Evolutionary conservation across 2,797 vertebrate genomes (phyloP).

Genomic region (Eospalax fontanierii): DNA sequence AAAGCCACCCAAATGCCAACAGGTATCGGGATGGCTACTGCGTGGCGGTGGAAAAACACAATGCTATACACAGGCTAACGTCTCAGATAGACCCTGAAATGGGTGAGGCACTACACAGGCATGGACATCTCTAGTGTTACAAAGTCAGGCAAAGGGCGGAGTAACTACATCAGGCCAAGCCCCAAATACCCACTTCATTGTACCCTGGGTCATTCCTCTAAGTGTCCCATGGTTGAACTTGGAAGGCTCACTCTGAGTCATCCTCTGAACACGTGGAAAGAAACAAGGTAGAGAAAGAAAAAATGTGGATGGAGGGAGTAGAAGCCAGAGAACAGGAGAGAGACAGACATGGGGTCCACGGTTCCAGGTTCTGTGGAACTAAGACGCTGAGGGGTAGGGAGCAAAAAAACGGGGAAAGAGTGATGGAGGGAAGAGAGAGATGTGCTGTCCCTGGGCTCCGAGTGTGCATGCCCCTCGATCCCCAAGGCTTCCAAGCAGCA

Average conservation of each 20-base stretch:
- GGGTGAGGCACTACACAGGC: background rate
- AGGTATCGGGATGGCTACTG: background rate
- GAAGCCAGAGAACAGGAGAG: background rate
- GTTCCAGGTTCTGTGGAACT: background rate
- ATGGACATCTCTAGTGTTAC: background rate
- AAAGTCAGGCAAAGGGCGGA: background rate
- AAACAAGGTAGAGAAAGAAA: background rate
- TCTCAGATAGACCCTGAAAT: background rate
- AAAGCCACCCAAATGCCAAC: background rate
- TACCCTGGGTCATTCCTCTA: background rate
- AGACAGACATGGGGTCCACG: background rate
- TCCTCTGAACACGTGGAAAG: background rate
- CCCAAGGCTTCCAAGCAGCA: constrained; percentile 74
- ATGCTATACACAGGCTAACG: background rate
- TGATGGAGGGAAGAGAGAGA: accelerated
- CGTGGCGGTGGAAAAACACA: background rate
- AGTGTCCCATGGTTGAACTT: background rate
- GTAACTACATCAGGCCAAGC: background rate
- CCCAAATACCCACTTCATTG: background rate
- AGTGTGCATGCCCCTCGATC: background rate
- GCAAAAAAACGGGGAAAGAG: background rate
- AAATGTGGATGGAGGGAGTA: background rate
- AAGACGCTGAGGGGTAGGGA: no score
- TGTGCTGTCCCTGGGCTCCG: background rate
- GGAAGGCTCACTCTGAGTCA: background rate